Base-by-base conservation (phyloP, 2,113 vertebrate genomes). In the Saccopteryx bilineata region DNA sequence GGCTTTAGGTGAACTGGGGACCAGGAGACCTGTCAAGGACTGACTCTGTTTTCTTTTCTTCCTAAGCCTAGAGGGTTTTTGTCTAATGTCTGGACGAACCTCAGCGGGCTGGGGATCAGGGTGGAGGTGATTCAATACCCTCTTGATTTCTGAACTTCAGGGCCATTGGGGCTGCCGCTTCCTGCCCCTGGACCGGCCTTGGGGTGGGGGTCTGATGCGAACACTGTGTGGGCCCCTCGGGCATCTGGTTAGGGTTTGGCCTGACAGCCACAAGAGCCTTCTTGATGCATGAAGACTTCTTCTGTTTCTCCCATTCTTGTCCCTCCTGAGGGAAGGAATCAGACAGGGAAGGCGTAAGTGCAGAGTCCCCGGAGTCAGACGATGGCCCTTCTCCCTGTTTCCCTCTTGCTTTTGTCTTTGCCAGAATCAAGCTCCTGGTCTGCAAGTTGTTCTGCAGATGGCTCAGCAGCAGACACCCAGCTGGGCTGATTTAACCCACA, bases 361-460 rank as follows among this genome's bases (percentile, higher is more conserved):
- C 39, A 61, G 50, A n/a, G 65, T 18, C 74, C 52, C 8, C 1
- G 13, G 69, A n/a, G 76, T 83, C 46, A 2, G 7, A 23, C 90
- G n/a, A 2, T 48, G 28, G 72, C 5, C 46, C 24, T 52, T 10
- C 33, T 18, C 13, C 12, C n/a, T 60, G 63, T 46, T 66, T 63
- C 78, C 58, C 56, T 86, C 48, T 91, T 93, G 76, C 33, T 71
- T 95, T 82, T 63, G 92, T 93, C 75, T 91, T 56, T 58, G 88
- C 74, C 65, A 17, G 90, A 92, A 92, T 61, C 39, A 24, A 75
- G 84, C 92, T 97, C 61, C 72, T 81, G 88, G 83, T 82, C 92
- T 96, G 72, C 63, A 87, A 94, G 92, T 95, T 87, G 69, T 89
- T 96, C 71, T 10, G 71, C 96, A 97, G 96, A 95, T 91, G 95